Percentiles rank a stretch among this genome's conserved stretches.
Conservation (phyloP, 2,888 invertebrate species). For the Drepana falcataria region DNA sequence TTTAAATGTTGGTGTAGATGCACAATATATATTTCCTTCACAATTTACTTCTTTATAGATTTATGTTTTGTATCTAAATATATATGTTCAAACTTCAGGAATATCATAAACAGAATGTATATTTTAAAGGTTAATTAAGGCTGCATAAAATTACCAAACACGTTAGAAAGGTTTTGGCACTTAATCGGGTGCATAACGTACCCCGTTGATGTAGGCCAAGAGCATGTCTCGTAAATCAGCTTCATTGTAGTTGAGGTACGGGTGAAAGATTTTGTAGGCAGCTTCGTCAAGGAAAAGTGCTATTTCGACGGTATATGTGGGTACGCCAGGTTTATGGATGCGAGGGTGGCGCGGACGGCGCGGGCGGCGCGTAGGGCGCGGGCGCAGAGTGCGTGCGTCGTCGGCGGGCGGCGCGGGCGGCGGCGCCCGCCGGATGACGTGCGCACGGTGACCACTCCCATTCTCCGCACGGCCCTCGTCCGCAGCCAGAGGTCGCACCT, state of each 20-base stretch:
- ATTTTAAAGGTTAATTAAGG: too few species aligned
- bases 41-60: too few species aligned
- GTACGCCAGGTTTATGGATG: constrained; percentile 37
- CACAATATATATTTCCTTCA: too few species aligned
- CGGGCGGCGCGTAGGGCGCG: constrained; percentile 39
- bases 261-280: constrained; percentile 84
- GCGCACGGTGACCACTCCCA: constrained; percentile 64
- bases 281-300: constrained; percentile 87
- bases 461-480: constrained; percentile 55
- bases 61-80: too few species aligned
- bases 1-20: too few species aligned
- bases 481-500: constrained; percentile 81
- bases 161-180: background rate
- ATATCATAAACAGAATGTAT: too few species aligned
- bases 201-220: constrained; percentile 87
- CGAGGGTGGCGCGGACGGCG: constrained; percentile 28
- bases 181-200: constrained; percentile 44
- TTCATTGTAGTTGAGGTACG: constrained; percentile 82
- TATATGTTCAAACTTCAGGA: too few species aligned
- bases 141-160: background rate
- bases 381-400: constrained; percentile 56
- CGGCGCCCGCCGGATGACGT: constrained; percentile 78
- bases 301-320: constrained; percentile 81
- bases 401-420: constrained; percentile 61
- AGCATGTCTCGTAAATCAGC: constrained; percentile 84